Conservation (phyloP, 2,113 vertebrate genomes). For the Zapus hudsonius region DNA sequence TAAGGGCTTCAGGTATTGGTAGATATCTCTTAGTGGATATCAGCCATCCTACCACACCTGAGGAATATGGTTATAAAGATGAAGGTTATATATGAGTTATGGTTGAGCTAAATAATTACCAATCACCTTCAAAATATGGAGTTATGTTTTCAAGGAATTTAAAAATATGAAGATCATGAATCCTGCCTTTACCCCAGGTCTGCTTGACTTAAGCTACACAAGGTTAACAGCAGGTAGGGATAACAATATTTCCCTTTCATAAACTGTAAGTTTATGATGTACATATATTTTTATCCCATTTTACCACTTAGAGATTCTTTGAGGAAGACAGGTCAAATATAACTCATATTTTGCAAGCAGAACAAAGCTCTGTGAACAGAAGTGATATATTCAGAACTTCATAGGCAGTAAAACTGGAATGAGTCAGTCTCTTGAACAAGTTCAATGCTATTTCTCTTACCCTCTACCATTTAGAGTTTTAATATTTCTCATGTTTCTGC, state of each 20-base stretch:
- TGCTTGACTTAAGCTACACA: neutral
- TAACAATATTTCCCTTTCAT: neutral
- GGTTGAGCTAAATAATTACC: neutral
- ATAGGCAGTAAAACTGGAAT: neutral
- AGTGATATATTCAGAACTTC: neutral
- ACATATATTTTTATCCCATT: neutral
- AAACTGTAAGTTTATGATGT: neutral
- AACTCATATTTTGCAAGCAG: neutral
- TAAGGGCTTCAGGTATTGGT: neutral
- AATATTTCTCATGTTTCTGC: neutral
- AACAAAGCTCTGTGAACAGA: neutral
- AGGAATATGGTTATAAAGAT: rapidly evolving
- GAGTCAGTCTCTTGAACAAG: neutral
- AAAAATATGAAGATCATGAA: neutral
- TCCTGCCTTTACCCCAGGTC: neutral
- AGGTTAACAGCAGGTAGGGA: neutral
- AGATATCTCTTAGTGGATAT: neutral
- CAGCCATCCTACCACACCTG: neutral
- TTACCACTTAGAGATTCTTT: neutral
- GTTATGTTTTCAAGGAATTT: neutral
- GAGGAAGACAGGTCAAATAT: neutral
- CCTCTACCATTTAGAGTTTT: neutral
- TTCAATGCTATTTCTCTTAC: neutral
- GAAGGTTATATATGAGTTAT: neutral
- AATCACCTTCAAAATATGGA: neutral